These are phyloP conservation scores for Halictus ligatus DNA, from an alignment of 2,888 invertebrate species.

Conservation along the genomic window DNA sequence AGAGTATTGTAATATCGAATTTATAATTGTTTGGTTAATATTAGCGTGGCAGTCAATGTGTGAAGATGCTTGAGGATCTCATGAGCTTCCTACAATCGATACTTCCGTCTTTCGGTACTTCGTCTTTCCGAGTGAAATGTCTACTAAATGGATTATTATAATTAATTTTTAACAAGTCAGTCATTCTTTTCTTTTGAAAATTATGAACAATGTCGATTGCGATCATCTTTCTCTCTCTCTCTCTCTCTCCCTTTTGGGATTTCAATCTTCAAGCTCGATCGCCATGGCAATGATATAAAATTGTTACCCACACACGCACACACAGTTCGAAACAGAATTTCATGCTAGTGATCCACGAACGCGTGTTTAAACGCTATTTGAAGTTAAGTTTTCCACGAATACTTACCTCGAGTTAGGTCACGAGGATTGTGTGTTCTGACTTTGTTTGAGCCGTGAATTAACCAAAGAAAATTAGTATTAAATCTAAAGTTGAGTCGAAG, in stretches of 20 bases:
- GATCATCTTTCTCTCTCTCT: background rate
- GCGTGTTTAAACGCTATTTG: background rate
- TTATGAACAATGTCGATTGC: background rate
- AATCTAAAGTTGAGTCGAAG: too few relatives aligned
- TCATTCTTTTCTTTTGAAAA: background rate
- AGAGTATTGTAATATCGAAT: background rate
- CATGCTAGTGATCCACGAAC: background rate
- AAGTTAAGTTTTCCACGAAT: background rate
- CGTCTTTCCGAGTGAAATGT: background rate
- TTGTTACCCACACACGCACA: background rate
- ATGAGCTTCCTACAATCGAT: background rate
- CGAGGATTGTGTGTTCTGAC: background rate
- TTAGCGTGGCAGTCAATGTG: background rate
- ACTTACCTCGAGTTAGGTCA: constrained; percentile 48
- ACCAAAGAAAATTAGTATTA: background rate
- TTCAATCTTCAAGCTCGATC: background rate
- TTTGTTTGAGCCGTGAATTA: constrained; percentile 48
- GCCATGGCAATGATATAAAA: constrained; percentile 43
- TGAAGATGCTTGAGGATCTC: background rate
- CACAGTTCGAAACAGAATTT: constrained; percentile 2
- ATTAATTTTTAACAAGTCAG: background rate
- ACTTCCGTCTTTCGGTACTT: too few relatives aligned
- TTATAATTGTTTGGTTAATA: background rate
- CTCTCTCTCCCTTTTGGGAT: background rate
- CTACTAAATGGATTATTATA: background rate